phyloP scores from a whole-genome alignment of 2,113 vertebrate genomes.

The Stomatorhinus ivindoensis region DNA sequence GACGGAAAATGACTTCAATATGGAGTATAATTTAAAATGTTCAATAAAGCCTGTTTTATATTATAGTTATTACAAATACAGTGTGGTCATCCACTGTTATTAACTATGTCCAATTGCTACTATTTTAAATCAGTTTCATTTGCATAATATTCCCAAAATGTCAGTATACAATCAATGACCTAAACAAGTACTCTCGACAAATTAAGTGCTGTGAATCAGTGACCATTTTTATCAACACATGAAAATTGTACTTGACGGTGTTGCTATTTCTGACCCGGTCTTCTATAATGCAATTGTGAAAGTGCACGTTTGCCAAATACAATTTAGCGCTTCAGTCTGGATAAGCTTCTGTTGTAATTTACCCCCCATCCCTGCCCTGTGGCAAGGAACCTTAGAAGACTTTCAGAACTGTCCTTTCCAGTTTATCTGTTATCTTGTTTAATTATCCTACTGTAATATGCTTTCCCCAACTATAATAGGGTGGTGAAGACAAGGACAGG shows the following conservation, averaged over 20 bases:
- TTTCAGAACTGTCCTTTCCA: constrained; percentile 11
- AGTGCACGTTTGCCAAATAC: constrained; percentile 16
- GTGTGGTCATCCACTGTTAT: background rate
- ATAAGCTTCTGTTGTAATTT: constrained; percentile 23
- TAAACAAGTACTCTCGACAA: no score
- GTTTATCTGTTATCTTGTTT: background rate
- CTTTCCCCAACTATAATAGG: background rate
- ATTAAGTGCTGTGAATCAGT: background rate
- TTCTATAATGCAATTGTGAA: background rate
- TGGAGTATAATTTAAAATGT: background rate
- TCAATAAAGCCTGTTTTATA: background rate
- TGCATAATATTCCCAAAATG: background rate
- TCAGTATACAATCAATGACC: background rate
- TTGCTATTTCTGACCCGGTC: background rate
- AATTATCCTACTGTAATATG: constrained; percentile 10
- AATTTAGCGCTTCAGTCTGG: constrained; percentile 24
- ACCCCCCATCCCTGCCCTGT: constrained; percentile 21
- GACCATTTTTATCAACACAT: background rate
- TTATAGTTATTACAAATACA: background rate
- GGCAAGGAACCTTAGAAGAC: constrained; percentile 21
- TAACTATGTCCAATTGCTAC: background rate
- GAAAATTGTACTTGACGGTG: background rate
- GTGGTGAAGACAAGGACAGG: background rate
- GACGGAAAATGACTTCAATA: background rate
- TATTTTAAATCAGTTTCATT: background rate